Evolutionary conservation across 2,797 vertebrate species (phyloP).

Genomic region (Manis javanica): DNA sequence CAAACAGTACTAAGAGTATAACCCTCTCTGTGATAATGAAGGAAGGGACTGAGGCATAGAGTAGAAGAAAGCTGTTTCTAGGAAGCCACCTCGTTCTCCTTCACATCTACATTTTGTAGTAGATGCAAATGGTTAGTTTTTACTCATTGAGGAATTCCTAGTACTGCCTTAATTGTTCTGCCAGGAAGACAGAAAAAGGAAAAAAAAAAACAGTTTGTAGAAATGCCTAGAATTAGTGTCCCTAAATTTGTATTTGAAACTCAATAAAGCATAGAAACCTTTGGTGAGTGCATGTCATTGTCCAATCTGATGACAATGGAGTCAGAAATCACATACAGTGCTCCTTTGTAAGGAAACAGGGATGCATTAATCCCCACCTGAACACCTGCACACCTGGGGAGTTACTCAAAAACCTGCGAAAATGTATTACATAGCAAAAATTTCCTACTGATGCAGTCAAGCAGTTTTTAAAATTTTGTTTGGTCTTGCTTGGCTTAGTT

Average conservation of each 20-base stretch:
- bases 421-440: neutral
- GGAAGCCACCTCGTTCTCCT: neutral
- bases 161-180: neutral
- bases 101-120: neutral
- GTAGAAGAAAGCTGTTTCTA: neutral
- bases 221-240: neutral
- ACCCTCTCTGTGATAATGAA: rapidly evolving
- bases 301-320: neutral
- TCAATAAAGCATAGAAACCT: neutral
- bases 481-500: neutral
- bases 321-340: neutral
- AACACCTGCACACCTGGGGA: neutral
- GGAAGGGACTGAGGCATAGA: neutral
- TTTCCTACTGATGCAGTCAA: neutral
- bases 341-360: neutral
- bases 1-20: neutral
- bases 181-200: neutral
- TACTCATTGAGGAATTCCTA: neutral
- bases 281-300: neutral
- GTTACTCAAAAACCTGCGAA: neutral
- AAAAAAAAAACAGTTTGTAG: neutral
- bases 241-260: conserved; percentile 11
- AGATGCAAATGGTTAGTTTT: neutral
- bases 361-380: neutral
- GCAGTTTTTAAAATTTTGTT: neutral